Percentiles rank a stretch among this genome's conserved stretches.
phyloP scores from a whole-genome alignment of 2,888 invertebrate species.

The Epinotia brunnichana region DNA sequence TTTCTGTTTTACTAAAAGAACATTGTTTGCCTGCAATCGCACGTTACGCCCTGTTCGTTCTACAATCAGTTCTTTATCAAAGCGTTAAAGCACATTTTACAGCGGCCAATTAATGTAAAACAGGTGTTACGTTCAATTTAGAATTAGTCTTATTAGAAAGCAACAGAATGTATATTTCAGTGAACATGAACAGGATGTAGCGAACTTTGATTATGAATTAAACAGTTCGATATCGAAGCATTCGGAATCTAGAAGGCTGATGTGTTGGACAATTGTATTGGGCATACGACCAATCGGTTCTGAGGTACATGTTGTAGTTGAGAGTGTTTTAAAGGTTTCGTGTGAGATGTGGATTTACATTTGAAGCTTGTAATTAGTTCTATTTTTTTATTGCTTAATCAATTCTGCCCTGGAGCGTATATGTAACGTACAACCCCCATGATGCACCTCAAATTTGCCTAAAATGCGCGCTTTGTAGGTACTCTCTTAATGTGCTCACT shows the following conservation, averaged over 20 bases:
- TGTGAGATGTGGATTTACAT: background rate
- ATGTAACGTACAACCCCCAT: background rate
- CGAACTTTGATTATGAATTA: constrained; percentile 9
- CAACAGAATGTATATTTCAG: background rate
- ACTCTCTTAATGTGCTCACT: background rate
- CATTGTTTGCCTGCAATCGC: constrained; percentile 25
- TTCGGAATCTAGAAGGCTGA: background rate
- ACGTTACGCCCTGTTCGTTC: constrained; percentile 5
- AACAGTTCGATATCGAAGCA: constrained; percentile 3
- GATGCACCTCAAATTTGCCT: background rate
- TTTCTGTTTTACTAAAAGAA: constrained; percentile 8
- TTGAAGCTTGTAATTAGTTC: constrained; percentile 6
- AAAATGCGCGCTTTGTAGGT: background rate
- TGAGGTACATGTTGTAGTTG: constrained; percentile 12
- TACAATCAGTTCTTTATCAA: background rate
- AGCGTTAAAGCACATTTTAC: background rate
- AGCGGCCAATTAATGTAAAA: background rate
- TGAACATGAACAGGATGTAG: background rate
- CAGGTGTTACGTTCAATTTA: background rate
- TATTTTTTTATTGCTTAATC: background rate
- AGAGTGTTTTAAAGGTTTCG: constrained; percentile 4
- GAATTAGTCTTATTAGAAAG: background rate
- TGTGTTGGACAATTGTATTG: background rate
- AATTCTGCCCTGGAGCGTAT: background rate
- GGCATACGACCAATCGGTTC: constrained; percentile 9